Base-by-base conservation (phyloP, 2,888 invertebrate genomes). In the Belgica antarctica region DNA sequence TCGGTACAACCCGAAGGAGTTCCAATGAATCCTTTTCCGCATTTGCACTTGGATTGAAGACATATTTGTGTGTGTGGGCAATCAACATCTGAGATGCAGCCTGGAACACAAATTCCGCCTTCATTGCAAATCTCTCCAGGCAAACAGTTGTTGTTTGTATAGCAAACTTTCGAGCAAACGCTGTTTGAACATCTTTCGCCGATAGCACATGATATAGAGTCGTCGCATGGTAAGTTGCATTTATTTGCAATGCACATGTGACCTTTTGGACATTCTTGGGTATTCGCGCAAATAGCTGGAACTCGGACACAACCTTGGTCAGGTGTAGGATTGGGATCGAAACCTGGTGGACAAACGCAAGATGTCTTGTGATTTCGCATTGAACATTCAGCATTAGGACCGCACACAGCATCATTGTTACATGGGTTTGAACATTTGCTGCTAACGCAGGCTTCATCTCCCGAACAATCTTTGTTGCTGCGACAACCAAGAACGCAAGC, bases 241-340 rank as follows among this genome's bases (percentile, higher is more conserved):
- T 88, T 84, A 65, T 88, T 87, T 17, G 85, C 87, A 47, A 89
- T 86, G 76, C 95, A 95, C 81, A 87, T 84, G 74, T 92, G 89
- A 63, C 87, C 87, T 57, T 82, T 81, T 2, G 91, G 89, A 76
- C 95, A 95, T 74, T 92, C 87, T 62, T 84, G 83, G 36, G 86
- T 84, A 71, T 83, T 83, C 36, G 81, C 80, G 74, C 94, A 95
- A 17, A 83, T 77, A 46, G 84, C 82, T n/a, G 92, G 88, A 70
- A 90, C 87, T 73, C 95, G 83, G 4, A 94, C 89, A 76, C 95
- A 95, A 3, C 94, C 94, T 79, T 94, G 92, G 77, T 94, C 89
- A 0, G 94, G 88, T 15, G 88, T 89, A 15, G 94, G 93, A 76
- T 90, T 91, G 1, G 92, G 92, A 78, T 90, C 88, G 77, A 95